These are phyloP conservation scores for Illadopsis cleaveri DNA, from an alignment of 2,113 vertebrate species.

Conservation along the genomic window DNA sequence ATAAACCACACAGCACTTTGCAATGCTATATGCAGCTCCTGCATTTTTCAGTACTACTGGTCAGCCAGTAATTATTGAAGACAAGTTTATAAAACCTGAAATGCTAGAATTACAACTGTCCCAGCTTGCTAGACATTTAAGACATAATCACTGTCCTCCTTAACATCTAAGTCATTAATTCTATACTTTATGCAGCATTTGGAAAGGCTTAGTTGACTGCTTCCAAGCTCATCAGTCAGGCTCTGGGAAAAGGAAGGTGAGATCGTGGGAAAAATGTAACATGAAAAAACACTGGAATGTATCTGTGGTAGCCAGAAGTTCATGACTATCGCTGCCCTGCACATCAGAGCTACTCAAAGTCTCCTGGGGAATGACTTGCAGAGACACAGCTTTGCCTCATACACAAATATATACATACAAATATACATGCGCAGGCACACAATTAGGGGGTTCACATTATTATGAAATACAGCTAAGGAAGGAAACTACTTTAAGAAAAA, in stretches of 20 bases:
- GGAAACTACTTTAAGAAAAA: slow-evolving; percentile 5
- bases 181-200: not conserved
- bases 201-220: not conserved
- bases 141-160: not conserved
- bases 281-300: not conserved
- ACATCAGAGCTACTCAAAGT: not conserved
- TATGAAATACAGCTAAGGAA: not conserved
- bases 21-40: not conserved
- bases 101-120: not conserved
- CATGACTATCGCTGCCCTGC: not conserved
- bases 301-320: not conserved
- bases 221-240: slow-evolving; percentile 23
- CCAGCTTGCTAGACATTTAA: not conserved
- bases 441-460: not conserved
- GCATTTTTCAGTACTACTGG: not conserved
- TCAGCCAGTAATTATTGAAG: not conserved
- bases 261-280: slow-evolving; percentile 33
- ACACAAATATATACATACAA: not conserved
- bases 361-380: not conserved
- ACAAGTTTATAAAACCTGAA: not conserved
- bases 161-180: slow-evolving; percentile 4
- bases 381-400: not conserved
- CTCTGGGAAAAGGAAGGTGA: slow-evolving; percentile 48
- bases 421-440: not conserved
- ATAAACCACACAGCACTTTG: not conserved